A percentile compares a stretch with the other conserved stretches of the same genome.
Evolutionary conservation across 2,888 invertebrate species (phyloP).

Genomic region (Psylliodes chrysocephalus): DNA sequence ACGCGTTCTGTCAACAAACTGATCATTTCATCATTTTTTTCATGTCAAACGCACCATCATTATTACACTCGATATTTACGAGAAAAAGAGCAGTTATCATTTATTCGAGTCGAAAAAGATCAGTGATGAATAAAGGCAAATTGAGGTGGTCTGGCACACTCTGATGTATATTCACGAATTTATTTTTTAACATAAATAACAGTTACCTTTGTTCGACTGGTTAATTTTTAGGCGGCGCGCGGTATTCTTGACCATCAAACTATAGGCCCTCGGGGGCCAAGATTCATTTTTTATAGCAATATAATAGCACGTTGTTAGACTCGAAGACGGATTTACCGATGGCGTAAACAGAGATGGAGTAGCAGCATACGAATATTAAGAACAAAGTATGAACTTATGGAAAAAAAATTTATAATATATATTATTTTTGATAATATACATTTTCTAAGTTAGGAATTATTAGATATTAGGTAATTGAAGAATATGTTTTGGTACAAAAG

Average conservation of each 20-base stretch:
- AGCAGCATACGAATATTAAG: not conserved
- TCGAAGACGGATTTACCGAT: constrained; percentile 37
- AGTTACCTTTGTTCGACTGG: constrained; percentile 49
- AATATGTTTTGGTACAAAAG: no score
- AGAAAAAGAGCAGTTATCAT: not conserved
- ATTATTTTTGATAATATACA: no score
- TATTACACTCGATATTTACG: not conserved
- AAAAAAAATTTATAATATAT: no score
- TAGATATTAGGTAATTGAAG: no score
- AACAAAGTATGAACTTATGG: no score
- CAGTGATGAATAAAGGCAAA: not conserved
- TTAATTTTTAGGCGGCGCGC: constrained; percentile 50
- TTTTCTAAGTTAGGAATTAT: no score
- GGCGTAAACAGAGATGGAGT: constrained; percentile 21
- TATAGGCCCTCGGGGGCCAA: constrained; percentile 42
- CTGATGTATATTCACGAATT: constrained; percentile 39
- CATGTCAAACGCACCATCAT: not conserved
- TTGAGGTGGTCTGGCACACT: constrained; percentile 20
- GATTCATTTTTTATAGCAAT: constrained; percentile 50
- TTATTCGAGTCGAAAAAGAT: not conserved
- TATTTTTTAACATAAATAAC: constrained; percentile 46
- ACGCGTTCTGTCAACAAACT: not conserved
- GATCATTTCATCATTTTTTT: not conserved
- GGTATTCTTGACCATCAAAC: constrained; percentile 38
- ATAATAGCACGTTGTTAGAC: constrained; percentile 41